Percentiles rank a stretch among this genome's conserved stretches.
Conservation (phyloP, 2,797 vertebrate genomes). For the Trichosurus vulpecula region DNA sequence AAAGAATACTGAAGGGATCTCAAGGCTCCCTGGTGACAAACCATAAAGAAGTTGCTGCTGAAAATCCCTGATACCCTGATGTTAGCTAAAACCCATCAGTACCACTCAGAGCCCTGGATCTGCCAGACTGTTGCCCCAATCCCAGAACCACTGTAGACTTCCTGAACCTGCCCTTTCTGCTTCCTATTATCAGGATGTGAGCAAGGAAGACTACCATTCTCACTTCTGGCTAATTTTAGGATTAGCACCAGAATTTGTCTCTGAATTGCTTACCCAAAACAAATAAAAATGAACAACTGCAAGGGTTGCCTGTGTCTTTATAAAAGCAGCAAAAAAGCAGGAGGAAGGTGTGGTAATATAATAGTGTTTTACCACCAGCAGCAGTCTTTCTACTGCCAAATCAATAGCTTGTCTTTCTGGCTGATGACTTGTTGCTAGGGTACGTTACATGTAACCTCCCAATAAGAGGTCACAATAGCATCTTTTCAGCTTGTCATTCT, state of each 20-base stretch:
- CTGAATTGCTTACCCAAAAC: neutral
- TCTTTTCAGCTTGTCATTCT: neutral
- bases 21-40: neutral
- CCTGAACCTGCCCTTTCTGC: neutral
- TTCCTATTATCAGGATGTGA: neutral
- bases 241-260: neutral
- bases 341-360: neutral
- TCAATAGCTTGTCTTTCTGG: rapidly evolving
- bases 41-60: neutral
- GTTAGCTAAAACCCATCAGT: no score
- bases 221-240: neutral
- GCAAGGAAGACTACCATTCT: neutral
- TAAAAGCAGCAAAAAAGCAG: neutral
- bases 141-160: neutral
- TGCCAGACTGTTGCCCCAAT: neutral
- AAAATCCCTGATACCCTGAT: neutral
- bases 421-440: neutral
- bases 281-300: neutral
- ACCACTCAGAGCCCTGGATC: neutral
- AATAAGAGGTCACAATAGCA: neutral
- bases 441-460: neutral
- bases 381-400: neutral
- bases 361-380: neutral
- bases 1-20: neutral
- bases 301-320: neutral